phyloP scores from a whole-genome alignment of 2,888 invertebrate genomes.

The Amblyjoppa proteus region DNA sequence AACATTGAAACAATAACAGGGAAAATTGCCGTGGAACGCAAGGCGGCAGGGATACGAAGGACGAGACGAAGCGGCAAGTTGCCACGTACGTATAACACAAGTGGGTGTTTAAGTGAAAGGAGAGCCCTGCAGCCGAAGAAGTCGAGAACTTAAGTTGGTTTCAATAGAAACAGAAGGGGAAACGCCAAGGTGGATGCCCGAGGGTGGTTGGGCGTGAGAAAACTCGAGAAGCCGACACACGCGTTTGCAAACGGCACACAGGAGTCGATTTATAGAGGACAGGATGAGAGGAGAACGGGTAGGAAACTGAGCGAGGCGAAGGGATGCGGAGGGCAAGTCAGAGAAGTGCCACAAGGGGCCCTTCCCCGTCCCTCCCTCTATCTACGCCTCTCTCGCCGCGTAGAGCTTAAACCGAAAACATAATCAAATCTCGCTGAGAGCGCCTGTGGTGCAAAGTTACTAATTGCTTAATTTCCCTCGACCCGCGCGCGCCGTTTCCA shows the following conservation, averaged over 20 bases:
- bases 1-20: conserved; percentile 58
- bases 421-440: conserved; percentile 84
- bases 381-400: conserved; percentile 66
- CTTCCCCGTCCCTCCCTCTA: neutral
- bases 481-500: conserved; percentile 66
- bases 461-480: conserved; percentile 84
- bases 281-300: neutral
- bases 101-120: conserved; percentile 44
- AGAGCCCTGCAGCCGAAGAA: conserved; percentile 43
- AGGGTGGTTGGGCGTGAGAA: conserved; percentile 37
- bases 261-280: neutral
- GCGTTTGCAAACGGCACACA: conserved; percentile 4
- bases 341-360: conserved; percentile 49
- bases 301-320: conserved; percentile 35
- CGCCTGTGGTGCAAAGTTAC: conserved; percentile 84
- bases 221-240: conserved; percentile 7
- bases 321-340: conserved; percentile 28
- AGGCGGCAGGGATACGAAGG: neutral
- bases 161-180: conserved; percentile 20
- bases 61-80: conserved; percentile 3
- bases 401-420: conserved; percentile 83
- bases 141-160: conserved; percentile 56
- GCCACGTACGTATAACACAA: conserved; percentile 19
- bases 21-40: neutral
- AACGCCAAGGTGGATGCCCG: conserved; percentile 34